Percentiles rank a stretch among this genome's conserved stretches.
phyloP scores from a whole-genome alignment of 2,888 invertebrate species.

The Tanaodytes sp. region DNA sequence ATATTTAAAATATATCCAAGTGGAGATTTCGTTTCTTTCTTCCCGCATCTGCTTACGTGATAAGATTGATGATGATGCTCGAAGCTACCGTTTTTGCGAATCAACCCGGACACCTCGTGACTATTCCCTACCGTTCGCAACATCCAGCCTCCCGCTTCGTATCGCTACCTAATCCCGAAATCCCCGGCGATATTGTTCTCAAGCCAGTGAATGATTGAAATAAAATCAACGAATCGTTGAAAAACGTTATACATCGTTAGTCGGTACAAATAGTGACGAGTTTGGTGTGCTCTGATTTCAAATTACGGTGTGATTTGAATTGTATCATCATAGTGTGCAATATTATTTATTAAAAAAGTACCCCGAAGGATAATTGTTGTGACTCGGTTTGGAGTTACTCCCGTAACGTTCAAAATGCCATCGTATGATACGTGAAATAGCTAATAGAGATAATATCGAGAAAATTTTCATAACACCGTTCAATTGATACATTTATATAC shows the following conservation, averaged over 20 bases:
- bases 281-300: neutral
- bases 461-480: no score
- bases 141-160: conserved; percentile 29
- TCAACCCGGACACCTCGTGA: conserved; percentile 43
- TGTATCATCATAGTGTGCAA: no score
- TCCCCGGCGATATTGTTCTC: conserved; percentile 48
- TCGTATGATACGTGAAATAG: no score
- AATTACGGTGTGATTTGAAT: neutral
- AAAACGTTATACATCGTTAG: neutral
- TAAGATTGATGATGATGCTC: conserved; percentile 16
- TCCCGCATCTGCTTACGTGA: conserved; percentile 22
- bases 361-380: no score
- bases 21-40: conserved; percentile 27
- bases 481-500: no score
- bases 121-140: conserved; percentile 44
- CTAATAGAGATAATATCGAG: no score
- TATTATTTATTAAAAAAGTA: no score
- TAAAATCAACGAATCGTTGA: conserved; percentile 12
- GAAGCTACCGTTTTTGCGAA: conserved; percentile 34
- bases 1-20: conserved; percentile 49
- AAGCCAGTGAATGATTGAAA: conserved; percentile 51
- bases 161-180: conserved; percentile 21
- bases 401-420: no score
- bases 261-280: neutral
- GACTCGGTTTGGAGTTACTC: no score